Percentiles rank a stretch among this genome's conserved stretches.
phyloP scores from a whole-genome alignment of 2,888 invertebrate genomes.

The Anodontia alba region DNA sequence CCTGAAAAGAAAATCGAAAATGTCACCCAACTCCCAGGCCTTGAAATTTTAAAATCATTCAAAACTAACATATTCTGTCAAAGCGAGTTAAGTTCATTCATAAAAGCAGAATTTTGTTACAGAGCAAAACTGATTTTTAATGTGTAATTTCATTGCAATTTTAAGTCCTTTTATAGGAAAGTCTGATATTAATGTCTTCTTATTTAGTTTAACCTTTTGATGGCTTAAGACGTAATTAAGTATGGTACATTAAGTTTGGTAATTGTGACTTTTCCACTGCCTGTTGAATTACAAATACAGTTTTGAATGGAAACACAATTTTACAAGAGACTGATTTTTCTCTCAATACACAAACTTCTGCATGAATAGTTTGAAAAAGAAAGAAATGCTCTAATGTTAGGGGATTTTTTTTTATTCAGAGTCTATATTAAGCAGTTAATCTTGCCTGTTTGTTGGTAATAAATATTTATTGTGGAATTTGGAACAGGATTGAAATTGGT shows the following conservation, averaged over 20 bases:
- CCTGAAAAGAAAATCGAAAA: not conserved
- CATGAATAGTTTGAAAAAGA: too few species aligned
- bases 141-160: not conserved
- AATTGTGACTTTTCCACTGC: not conserved
- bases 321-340: constrained; percentile 10
- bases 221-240: constrained; percentile 1
- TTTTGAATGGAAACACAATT: constrained; percentile 2
- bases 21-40: not conserved
- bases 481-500: too few species aligned
- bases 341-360: too few species aligned
- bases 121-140: too few species aligned
- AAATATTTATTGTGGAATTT: too few species aligned
- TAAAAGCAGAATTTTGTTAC: too few species aligned
- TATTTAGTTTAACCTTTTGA: constrained; percentile 3
- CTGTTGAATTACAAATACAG: not conserved
- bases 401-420: too few species aligned
- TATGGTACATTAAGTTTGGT: constrained; percentile 9
- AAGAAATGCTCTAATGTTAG: too few species aligned
- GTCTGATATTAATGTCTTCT: not conserved
- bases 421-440: too few species aligned
- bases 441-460: too few species aligned
- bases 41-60: not conserved
- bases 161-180: not conserved
- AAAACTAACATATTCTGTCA: not conserved
- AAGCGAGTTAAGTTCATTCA: not conserved